Evolutionary conservation across 2,888 invertebrate genomes (phyloP).

Genomic region (Pterostichus madidus): DNA sequence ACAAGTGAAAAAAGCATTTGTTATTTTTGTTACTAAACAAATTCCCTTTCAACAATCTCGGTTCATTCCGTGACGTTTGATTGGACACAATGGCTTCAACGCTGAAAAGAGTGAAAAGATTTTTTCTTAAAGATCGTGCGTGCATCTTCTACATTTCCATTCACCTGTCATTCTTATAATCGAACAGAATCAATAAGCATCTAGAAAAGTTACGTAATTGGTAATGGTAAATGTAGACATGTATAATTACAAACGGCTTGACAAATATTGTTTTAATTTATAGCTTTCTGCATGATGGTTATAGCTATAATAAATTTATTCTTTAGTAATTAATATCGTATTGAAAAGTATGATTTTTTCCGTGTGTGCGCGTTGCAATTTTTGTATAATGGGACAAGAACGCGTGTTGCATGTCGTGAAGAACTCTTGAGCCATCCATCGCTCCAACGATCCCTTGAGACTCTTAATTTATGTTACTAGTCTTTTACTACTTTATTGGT

Average conservation of each 20-base stretch:
- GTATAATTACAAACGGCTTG: constrained; percentile 51
- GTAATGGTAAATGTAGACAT: constrained; percentile 35
- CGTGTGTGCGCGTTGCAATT: constrained; percentile 13
- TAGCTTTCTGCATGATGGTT: constrained; percentile 37
- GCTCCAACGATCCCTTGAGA: constrained; percentile 18
- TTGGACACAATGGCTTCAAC: constrained; percentile 14
- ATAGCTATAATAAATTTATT: constrained; percentile 54
- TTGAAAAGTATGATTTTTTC: constrained; percentile 51
- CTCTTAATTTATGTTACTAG: constrained; percentile 44
- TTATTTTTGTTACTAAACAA: constrained; percentile 45
- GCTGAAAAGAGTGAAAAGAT: constrained; percentile 21
- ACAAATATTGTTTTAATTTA: constrained; percentile 52
- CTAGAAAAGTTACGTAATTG: constrained; percentile 47
- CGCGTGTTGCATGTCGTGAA: constrained; percentile 41
- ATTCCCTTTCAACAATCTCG: constrained; percentile 40
- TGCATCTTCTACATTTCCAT: constrained; percentile 38
- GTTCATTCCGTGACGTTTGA: not conserved
- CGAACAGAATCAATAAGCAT: constrained; percentile 47
- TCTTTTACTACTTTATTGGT: constrained; percentile 38
- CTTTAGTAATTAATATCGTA: constrained; percentile 56
- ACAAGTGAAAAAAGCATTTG: constrained; percentile 45
- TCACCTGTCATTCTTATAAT: constrained; percentile 44
- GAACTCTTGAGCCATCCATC: constrained; percentile 40
- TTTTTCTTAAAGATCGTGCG: constrained; percentile 16
- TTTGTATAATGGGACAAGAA: constrained; percentile 35